Evolutionary conservation across 1,140 invertebrate genomes (phyloP), one percentile per base, ranked within the genome.

Genomic region (Bombus pyrosoma): DNA sequence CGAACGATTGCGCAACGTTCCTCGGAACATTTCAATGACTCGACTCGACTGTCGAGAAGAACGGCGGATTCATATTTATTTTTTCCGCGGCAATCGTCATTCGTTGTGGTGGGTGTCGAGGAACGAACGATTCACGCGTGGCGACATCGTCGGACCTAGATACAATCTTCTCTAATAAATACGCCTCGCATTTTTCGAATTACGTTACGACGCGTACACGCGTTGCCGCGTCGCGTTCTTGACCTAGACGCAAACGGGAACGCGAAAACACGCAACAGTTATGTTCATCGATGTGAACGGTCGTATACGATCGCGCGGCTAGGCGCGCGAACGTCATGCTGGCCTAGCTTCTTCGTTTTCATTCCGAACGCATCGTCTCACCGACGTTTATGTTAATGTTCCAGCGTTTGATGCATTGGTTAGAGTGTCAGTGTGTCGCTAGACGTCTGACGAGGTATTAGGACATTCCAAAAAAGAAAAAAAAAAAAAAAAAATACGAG

Each of bases 161-260:
- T 10, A 57, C 66, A 68, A 77, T 69, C 43, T 37, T n/a, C 34
- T 77, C 22, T 41, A 69, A 69, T 41, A 71, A 53, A 13, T 37
- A 15, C 62, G 59, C 13, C n/a, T 39, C 34, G 62, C 47, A 41
- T 83, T 77, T 77, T 69, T 34, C 81, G 59, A 34, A 13, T 32
- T 34, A 28, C 5, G 1, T 39, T 43, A 37, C n/a, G 22, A 25
- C 5, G 32, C 13, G 25, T 18, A 13, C 28, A 15, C 25, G 28
- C 28, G 8, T 28, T 28, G 22, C 25, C 4, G 18, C 39, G 39
- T 13, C 47, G 22, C 64, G 81, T 77, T 83, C 81, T 69, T 84
- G 82, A 84, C 82, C 82, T 84, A 84, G 75, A 84, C 64, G 37
- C 22, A 84, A 84, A 84, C 74, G 74, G 64, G 82, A 53, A 84